Evolutionary conservation across 2,888 invertebrate species (phyloP).

Genomic region (Oxystoma pomonae): DNA sequence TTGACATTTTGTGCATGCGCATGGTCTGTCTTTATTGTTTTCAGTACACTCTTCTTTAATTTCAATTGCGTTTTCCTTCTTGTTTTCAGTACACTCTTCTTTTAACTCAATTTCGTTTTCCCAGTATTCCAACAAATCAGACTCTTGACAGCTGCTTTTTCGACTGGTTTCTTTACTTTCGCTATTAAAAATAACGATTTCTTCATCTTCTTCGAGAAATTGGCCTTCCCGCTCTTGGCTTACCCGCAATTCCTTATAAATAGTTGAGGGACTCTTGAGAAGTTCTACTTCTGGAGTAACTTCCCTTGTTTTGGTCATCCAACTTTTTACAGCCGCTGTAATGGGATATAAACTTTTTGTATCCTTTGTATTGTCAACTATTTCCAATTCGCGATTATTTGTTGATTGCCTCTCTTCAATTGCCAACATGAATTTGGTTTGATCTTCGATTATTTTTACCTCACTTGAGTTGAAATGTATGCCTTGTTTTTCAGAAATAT

Average conservation of each 20-base stretch:
- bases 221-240: conserved; percentile 29
- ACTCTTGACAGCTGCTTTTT: conserved; percentile 42
- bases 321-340: conserved; percentile 57
- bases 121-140: conserved; percentile 51
- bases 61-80: conserved; percentile 7
- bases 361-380: conserved; percentile 14
- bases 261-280: conserved; percentile 44
- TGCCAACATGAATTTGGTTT: background rate
- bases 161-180: conserved; percentile 31
- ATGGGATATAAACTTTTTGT: conserved; percentile 46
- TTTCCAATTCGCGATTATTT: too few species aligned
- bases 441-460: background rate
- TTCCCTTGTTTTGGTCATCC: conserved; percentile 51
- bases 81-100: conserved; percentile 14
- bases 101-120: conserved; percentile 36
- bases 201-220: conserved; percentile 27
- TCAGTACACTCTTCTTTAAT: conserved; percentile 13
- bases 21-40: conserved; percentile 11
- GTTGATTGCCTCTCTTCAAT: too few species aligned
- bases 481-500: background rate
- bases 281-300: conserved; percentile 46
- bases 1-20: conserved; percentile 17
- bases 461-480: background rate
- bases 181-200: conserved; percentile 30
- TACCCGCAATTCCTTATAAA: conserved; percentile 38